Conservation (phyloP, 1,140 invertebrate species). For the Eufriesea mexicana region DNA sequence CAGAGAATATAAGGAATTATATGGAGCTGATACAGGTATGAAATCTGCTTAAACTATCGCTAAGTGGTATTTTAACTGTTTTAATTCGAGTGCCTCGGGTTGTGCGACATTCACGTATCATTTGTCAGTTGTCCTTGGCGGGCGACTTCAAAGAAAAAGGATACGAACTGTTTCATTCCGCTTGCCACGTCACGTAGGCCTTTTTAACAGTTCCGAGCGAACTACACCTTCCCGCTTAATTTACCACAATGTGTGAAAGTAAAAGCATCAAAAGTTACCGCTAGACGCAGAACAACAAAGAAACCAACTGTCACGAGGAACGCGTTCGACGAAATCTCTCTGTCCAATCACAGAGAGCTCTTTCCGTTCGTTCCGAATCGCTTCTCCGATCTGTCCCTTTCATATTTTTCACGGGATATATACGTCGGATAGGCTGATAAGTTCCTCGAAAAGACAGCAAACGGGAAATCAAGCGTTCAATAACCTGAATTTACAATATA, state of each 20-base stretch:
- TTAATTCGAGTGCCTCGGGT: not conserved
- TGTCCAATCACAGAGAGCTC: no score
- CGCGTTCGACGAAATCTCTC: not conserved
- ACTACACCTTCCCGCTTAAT: not conserved
- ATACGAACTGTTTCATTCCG: constrained; percentile 31
- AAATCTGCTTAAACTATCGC: not conserved
- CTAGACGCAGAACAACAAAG: not conserved
- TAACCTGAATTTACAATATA: constrained; percentile 44
- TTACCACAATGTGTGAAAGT: not conserved
- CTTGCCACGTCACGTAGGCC: not conserved
- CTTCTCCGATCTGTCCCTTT: not conserved
- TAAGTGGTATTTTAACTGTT: not conserved
- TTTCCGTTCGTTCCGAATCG: not conserved
- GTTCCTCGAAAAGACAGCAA: not conserved
- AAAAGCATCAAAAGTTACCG: not conserved
- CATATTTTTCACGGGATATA: not conserved
- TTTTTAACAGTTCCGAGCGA: not conserved
- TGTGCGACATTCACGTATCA: constrained; percentile 12
- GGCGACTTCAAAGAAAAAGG: constrained; percentile 37
- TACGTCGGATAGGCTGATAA: not conserved
- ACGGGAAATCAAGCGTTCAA: constrained; percentile 19
- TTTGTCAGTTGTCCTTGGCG: constrained; percentile 44
- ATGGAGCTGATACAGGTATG: no score
- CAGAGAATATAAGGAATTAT: no score
- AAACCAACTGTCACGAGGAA: not conserved